phyloP scores from a whole-genome alignment of 2,797 vertebrate genomes.

The Spea hammondii region DNA sequence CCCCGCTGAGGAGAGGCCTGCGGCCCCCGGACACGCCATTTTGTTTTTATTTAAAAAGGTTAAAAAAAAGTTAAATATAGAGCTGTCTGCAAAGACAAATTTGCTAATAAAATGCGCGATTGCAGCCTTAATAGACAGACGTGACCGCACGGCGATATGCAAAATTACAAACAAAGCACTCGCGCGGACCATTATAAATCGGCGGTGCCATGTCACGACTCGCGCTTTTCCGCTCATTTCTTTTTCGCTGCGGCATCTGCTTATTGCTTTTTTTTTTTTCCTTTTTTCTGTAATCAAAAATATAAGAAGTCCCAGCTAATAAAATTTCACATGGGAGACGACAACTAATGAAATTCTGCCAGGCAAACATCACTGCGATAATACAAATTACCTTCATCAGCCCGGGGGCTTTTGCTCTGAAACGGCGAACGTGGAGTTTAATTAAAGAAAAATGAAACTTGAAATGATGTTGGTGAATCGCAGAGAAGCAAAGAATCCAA shows the following conservation, averaged over 20 bases:
- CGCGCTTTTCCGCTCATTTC: constrained; percentile 9
- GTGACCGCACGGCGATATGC: constrained; percentile 1
- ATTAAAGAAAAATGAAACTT: constrained; percentile 27
- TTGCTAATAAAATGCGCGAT: too few species aligned
- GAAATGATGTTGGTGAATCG: background rate
- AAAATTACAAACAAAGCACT: constrained; percentile 1
- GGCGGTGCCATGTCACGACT: background rate
- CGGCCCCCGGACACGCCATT: too few species aligned
- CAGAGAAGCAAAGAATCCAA: too few species aligned
- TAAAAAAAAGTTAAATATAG: too few species aligned
- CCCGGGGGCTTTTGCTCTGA: background rate
- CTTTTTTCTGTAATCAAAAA: constrained; percentile 21
- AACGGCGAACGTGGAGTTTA: background rate
- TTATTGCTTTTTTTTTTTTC: background rate
- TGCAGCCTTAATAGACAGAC: background rate
- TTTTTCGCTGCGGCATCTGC: too few species aligned
- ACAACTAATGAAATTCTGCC: constrained; percentile 11
- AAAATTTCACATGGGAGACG: background rate
- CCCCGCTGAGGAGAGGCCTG: too few species aligned
- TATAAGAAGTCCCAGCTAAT: constrained; percentile 14
- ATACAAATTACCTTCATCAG: constrained; percentile 34
- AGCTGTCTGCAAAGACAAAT: too few species aligned
- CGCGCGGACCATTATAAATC: background rate
- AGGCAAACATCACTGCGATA: constrained; percentile 2
- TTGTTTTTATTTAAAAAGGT: too few species aligned